Evolutionary conservation across 2,113 vertebrate species (phyloP).

Genomic region (Nettapus auritus): DNA sequence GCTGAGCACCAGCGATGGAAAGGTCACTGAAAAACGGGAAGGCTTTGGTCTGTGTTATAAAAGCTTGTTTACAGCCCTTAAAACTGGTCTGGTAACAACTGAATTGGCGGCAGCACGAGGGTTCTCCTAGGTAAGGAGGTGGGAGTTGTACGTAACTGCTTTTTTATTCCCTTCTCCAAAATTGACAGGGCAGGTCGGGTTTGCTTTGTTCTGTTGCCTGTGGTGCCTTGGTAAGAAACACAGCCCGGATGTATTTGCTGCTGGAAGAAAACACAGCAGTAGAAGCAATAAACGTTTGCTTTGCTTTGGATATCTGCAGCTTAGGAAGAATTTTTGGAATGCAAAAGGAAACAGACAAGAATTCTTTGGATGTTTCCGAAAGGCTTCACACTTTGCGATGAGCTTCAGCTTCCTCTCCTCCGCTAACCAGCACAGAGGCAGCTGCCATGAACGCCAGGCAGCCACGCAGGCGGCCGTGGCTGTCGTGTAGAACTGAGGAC

Average conservation of each 20-base stretch:
- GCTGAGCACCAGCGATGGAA: neutral
- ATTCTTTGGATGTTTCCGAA: neutral
- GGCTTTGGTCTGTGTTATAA: neutral
- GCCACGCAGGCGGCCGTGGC: neutral
- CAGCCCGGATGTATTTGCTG: neutral
- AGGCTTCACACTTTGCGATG: neutral
- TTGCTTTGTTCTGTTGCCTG: neutral
- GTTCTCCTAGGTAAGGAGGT: neutral
- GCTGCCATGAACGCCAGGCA: neutral
- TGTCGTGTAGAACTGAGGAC: neutral
- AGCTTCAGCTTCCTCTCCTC: neutral
- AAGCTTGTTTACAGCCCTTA: neutral
- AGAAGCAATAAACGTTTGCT: neutral
- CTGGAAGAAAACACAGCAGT: neutral
- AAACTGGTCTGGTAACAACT: fast-evolving
- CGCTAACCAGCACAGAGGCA: neutral
- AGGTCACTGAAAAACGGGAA: neutral
- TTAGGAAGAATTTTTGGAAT: neutral
- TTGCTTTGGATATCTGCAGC: neutral
- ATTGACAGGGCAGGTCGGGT: neutral
- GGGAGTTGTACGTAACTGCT: neutral
- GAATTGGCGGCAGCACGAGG: neutral
- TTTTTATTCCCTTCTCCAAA: neutral
- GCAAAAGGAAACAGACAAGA: neutral
- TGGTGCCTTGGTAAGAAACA: neutral